Percentiles rank a stretch among this genome's conserved stretches.
phyloP scores from a whole-genome alignment of 2,888 invertebrate species.

The Drosophila macrospina region DNA sequence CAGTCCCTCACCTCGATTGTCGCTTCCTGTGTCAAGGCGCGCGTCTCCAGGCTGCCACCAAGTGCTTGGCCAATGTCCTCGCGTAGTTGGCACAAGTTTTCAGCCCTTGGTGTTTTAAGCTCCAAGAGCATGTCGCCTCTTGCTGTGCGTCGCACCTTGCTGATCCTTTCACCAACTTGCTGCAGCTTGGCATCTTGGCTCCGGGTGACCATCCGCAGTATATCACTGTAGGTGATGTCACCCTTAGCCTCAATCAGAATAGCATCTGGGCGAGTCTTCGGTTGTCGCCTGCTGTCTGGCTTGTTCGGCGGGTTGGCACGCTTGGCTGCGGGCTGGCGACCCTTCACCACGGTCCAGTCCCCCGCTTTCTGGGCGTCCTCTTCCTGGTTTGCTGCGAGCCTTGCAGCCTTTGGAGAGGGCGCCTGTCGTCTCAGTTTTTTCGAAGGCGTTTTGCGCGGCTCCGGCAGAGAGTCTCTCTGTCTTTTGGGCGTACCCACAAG shows the following conservation, averaged over 20 bases:
- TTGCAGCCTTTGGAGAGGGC: not conserved
- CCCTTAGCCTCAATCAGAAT: not conserved
- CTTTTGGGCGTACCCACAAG: not conserved
- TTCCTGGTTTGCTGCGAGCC: too few species aligned
- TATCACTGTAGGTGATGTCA: not conserved
- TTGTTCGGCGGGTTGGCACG: not conserved
- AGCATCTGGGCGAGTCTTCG: not conserved
- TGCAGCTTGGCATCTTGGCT: not conserved
- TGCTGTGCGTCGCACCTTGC: not conserved
- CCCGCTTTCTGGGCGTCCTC: not conserved
- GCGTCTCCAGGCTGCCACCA: not conserved
- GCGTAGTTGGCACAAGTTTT: not conserved
- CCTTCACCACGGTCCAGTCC: not conserved
- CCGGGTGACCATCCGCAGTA: not conserved
- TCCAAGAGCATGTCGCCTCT: not conserved
- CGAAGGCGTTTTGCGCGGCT: not conserved
- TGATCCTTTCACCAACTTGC: not conserved
- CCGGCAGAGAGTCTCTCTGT: not conserved
- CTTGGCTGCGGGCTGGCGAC: not conserved
- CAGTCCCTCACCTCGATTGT: not conserved
- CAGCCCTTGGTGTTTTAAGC: not conserved
- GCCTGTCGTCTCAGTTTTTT: not conserved
- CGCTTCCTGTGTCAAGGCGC: not conserved
- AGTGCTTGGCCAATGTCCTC: not conserved
- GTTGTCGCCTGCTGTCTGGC: not conserved